Conservation (phyloP, 1,140 invertebrate genomes). For the Tribolium madens region DNA sequence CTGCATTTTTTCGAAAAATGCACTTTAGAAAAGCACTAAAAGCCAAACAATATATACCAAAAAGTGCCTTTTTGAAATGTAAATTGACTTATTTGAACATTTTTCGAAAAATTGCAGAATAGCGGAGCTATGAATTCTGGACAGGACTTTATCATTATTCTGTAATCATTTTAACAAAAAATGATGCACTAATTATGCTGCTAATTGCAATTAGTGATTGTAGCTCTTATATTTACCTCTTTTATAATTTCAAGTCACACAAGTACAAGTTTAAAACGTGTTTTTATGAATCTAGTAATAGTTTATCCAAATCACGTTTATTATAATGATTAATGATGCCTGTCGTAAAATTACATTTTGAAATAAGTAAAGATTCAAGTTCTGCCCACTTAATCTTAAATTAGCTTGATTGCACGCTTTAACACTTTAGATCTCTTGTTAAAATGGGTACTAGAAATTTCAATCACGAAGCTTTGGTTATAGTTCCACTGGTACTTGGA, state of each 20-base stretch:
- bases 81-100: too few relatives aligned
- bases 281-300: background rate
- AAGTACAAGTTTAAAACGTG: background rate
- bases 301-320: background rate
- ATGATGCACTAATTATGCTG: background rate
- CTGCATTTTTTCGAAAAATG: too few relatives aligned
- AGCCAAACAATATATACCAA: too few relatives aligned
- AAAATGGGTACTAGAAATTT: background rate
- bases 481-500: background rate
- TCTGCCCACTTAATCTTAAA: slow-evolving; percentile 3
- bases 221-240: background rate
- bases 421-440: background rate
- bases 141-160: too few relatives aligned
- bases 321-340: background rate
- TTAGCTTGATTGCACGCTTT: background rate
- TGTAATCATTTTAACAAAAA: background rate
- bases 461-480: background rate
- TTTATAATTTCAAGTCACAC: background rate
- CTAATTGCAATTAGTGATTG: background rate
- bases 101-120: too few relatives aligned
- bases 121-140: too few relatives aligned
- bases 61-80: too few relatives aligned
- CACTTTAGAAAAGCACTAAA: too few relatives aligned
- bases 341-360: background rate
- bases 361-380: background rate